phyloP scores from a whole-genome alignment of 2,797 vertebrate species.

The Echiichthys vipera region DNA sequence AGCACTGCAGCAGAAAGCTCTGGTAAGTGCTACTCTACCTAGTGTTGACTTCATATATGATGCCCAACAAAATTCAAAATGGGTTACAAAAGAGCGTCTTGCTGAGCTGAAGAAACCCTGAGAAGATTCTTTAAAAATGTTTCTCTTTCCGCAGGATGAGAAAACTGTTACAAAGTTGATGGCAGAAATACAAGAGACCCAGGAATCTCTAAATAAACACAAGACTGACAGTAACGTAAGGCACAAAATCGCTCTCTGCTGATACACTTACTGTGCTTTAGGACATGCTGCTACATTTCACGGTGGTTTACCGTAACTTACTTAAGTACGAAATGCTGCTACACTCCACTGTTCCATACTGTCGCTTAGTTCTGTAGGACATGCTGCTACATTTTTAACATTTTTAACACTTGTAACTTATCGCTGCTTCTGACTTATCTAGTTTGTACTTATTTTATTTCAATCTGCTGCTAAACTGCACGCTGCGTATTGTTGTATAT shows the following conservation, averaged over 20 bases:
- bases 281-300: no score
- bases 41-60: not conserved
- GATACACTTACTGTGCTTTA: no score
- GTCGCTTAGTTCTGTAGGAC: no score
- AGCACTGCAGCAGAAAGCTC: constrained; percentile 84
- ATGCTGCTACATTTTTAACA: no score
- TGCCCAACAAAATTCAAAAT: not conserved
- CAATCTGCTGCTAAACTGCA: no score
- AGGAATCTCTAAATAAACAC: constrained; percentile 73
- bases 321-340: no score
- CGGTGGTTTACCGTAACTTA: no score
- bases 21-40: constrained; percentile 77
- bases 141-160: constrained; percentile 73
- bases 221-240: constrained; percentile 80
- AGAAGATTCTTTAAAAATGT: not conserved
- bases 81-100: fast-evolving
- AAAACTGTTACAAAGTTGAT: constrained; percentile 74
- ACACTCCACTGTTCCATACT: no score
- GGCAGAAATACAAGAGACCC: constrained; percentile 73
- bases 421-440: no score
- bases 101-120: not conserved
- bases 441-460: no score
- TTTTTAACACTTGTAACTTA: no score
- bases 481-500: no score
- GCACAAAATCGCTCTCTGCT: not conserved